phyloP scores from a whole-genome alignment of 1,140 invertebrate genomes.

The Mylabris phalerata region DNA sequence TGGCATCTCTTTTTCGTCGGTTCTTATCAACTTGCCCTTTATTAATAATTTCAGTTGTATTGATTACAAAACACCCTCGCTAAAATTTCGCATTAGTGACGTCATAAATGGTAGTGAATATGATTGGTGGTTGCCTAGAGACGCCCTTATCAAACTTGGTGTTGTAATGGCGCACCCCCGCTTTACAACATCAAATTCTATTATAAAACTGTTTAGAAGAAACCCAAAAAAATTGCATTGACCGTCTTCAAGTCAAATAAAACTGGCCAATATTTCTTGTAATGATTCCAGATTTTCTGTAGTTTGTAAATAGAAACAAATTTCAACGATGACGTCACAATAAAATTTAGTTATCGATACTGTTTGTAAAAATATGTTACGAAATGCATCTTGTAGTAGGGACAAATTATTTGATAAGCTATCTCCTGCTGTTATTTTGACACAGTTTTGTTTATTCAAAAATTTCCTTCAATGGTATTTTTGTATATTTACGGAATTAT shows the following conservation, averaged over 20 bases:
- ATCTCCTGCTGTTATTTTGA: neutral
- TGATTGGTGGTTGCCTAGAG: constrained; percentile 36
- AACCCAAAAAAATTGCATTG: neutral
- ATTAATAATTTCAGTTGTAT: constrained; percentile 23
- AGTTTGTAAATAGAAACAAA: too few species aligned
- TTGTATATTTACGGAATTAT: too few species aligned
- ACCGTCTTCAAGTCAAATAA: neutral
- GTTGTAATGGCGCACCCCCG: constrained; percentile 29
- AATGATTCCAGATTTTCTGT: too few species aligned
- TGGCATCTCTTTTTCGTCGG: too few species aligned
- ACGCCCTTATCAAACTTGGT: constrained; percentile 24
- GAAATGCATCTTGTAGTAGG: constrained; percentile 6
- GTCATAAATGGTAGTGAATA: constrained; percentile 30
- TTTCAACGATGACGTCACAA: constrained; percentile 1
- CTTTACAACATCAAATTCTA: constrained; percentile 18
- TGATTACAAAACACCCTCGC: constrained; percentile 27
- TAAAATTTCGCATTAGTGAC: constrained; percentile 26
- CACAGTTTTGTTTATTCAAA: too few species aligned
- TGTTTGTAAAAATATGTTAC: constrained; percentile 7
- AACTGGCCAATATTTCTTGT: too few species aligned
- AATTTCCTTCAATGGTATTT: too few species aligned
- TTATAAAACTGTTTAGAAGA: neutral
- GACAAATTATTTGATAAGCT: constrained; percentile 1
- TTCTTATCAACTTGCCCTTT: neutral
- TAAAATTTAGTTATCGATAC: constrained; percentile 8